phyloP scores from a whole-genome alignment of 2,888 invertebrate genomes.

The Troglohyphantes excavatus region DNA sequence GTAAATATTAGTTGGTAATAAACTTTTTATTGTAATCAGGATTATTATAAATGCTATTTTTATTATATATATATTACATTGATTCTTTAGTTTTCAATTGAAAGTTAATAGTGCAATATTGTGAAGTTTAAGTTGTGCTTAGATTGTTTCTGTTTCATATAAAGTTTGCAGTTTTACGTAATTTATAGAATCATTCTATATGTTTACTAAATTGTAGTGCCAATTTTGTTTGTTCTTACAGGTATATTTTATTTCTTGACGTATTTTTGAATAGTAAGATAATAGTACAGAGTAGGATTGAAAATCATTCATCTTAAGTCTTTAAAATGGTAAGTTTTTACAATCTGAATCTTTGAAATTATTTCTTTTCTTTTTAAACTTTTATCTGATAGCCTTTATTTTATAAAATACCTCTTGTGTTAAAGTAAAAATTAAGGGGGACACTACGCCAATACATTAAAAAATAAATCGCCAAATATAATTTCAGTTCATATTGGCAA shows the following conservation, averaged over 20 bases:
- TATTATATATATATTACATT: background rate
- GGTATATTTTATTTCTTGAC: background rate
- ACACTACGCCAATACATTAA: too few species aligned
- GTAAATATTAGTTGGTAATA: background rate
- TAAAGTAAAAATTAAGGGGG: too few species aligned
- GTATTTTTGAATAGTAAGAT: background rate
- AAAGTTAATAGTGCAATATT: background rate
- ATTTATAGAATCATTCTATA: background rate
- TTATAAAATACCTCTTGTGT: too few species aligned
- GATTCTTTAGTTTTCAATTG: background rate
- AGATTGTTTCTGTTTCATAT: background rate
- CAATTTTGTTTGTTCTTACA: background rate
- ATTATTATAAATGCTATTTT: background rate
- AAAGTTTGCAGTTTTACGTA: background rate
- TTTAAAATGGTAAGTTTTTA: background rate
- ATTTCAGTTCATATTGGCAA: too few species aligned
- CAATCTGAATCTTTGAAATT: too few species aligned
- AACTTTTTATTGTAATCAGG: background rate
- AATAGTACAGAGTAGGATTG: background rate
- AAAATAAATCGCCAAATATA: too few species aligned
- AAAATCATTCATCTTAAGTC: background rate
- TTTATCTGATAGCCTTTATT: background rate
- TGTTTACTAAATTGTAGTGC: background rate
- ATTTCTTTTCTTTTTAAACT: background rate
- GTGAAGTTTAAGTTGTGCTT: background rate